These are phyloP conservation scores for Poeciliopsis presidionis DNA, from an alignment of 2,797 vertebrate genomes.

Conservation along the genomic window DNA sequence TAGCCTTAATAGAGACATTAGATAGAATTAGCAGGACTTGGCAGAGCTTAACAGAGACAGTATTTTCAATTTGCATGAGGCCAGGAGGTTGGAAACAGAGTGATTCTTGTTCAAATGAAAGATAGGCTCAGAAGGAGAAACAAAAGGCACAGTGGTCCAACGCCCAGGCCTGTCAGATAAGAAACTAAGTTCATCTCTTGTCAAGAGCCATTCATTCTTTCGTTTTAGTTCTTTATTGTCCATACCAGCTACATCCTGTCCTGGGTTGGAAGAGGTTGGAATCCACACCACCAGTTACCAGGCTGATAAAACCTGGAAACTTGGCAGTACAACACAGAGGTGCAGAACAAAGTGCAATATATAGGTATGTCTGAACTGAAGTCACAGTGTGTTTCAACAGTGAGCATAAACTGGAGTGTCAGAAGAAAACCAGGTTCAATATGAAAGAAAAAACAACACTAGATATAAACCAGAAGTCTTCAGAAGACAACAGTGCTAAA, in stretches of 20 bases:
- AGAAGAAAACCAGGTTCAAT: neutral
- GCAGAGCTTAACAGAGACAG: neutral
- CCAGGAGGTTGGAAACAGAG: neutral
- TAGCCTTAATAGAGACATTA: conserved; percentile 1
- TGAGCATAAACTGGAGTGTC: neutral
- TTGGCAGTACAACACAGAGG: neutral
- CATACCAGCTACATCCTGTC: neutral
- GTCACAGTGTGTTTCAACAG: neutral
- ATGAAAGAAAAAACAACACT: neutral
- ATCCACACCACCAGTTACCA: neutral
- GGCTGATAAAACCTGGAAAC: conserved; percentile 4
- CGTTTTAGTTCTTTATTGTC: neutral
- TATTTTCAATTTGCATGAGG: conserved; percentile 1
- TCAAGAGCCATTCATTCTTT: conserved; percentile 2
- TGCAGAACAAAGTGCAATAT: neutral
- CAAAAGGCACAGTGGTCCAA: neutral
- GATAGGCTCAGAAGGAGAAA: neutral
- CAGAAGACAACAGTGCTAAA: neutral
- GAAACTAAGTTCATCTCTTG: neutral
- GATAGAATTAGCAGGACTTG: conserved; percentile 1
- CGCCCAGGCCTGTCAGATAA: conserved; percentile 4
- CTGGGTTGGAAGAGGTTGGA: neutral
- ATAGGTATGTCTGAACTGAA: neutral
- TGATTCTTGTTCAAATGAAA: conserved; percentile 2
- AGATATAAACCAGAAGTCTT: neutral